Evolutionary conservation across 2,888 invertebrate genomes (phyloP), one percentile per base, ranked within the genome.

Genomic region (Epinotia bilunana): DNA sequence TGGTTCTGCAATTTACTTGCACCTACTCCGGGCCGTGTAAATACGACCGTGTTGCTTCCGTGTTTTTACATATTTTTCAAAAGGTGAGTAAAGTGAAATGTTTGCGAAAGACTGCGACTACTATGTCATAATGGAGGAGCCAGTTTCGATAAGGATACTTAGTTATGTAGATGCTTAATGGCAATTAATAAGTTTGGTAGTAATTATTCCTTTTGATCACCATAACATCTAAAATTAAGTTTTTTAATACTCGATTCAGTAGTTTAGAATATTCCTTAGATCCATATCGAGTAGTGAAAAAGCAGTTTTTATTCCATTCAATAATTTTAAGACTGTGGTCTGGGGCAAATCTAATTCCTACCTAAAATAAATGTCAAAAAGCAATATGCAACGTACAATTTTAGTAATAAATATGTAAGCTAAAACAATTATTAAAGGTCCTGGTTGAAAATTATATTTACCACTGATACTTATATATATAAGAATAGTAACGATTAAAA

Each of bases 301-400:
- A 39, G 20, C 43, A 20, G 57, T 69, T n/a, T 23, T 60, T 46
- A 69, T 60, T 61, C 28, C 33, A 62, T 53, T 49, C 53, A 39
- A 53, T 18, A 67, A 49, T 49, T 60, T 60, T 67, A 72, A 64
- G 64, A 46, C 57, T 49, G 33, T 39, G 28, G 46, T 33, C 55
- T 43, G 49, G 63, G 46, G 23, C 53, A 60, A 49, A 11, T 69
- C 68, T 62, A 55, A 46, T 28, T 69, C 49, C 16, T 65, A 60
- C 60, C 46, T 55, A 75, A 71, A 62, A 75, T 55, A 28, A 20
- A 75, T 55, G 61, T 75, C 75, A 67, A 75, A 75, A 75, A 75
- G 75, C 75, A 75, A 75, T 75, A 75, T 64, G n/a, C 46, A 55
- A 75, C 62, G 75, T 75, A 75, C 75, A 75, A 75, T 67, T 62